Evolutionary conservation across 2,113 vertebrate genomes (phyloP).

Genomic region (Poicephalus meyeri): DNA sequence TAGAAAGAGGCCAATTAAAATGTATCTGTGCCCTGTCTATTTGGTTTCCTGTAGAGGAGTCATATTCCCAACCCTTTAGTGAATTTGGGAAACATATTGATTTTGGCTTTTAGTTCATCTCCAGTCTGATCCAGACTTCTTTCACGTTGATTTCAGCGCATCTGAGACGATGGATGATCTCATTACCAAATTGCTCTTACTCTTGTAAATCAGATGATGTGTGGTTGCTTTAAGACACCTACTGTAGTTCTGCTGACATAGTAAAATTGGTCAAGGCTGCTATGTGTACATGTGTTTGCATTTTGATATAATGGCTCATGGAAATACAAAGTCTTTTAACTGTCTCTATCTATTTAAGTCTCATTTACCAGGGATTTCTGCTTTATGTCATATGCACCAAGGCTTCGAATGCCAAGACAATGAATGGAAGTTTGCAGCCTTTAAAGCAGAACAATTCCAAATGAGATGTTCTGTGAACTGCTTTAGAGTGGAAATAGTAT

Average conservation of each 20-base stretch:
- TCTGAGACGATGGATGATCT: constrained; percentile 29
- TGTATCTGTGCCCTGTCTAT: constrained; percentile 2
- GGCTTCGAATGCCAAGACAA: constrained; percentile 9
- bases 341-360: constrained; percentile 50
- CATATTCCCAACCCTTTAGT: constrained; percentile 7
- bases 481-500: background rate
- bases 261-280: background rate
- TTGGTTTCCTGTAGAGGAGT: constrained; percentile 42
- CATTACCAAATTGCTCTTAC: constrained; percentile 41
- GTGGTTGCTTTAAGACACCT: constrained; percentile 4
- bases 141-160: constrained; percentile 38
- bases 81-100: constrained; percentile 54
- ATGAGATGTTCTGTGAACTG: constrained; percentile 35
- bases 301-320: constrained; percentile 42
- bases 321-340: constrained; percentile 43
- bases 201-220: constrained; percentile 8
- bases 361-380: constrained; percentile 48
- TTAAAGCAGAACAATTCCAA: constrained; percentile 8
- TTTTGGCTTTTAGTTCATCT: constrained; percentile 45
- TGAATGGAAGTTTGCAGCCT: constrained; percentile 1
- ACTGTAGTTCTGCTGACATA: constrained; percentile 50
- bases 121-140: constrained; percentile 22
- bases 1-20: constrained; percentile 1
- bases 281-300: constrained; percentile 43
- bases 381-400: background rate